Conservation (phyloP, 2,797 vertebrate species). For the Danio kyathit region DNA sequence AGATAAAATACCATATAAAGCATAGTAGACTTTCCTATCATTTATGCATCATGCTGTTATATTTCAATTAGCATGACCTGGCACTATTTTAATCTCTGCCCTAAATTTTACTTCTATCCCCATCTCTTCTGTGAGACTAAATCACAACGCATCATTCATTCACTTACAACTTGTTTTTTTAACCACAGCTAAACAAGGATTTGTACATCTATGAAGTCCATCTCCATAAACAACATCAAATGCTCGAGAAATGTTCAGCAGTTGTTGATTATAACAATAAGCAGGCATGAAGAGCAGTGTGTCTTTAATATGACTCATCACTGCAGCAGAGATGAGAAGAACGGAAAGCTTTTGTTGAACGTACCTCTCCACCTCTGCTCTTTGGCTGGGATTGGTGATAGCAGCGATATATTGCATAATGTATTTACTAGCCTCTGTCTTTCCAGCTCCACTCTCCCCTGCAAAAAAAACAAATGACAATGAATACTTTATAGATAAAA, state of each 20-base stretch:
- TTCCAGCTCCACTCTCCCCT: slow-evolving; percentile 98
- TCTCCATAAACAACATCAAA: slow-evolving; percentile 3
- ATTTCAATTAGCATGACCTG: slow-evolving; percentile 15
- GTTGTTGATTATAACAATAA: slow-evolving; percentile 16
- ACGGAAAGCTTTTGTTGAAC: slow-evolving; percentile 26
- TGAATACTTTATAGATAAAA: neutral
- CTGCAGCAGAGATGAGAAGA: slow-evolving; percentile 12
- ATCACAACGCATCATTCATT: slow-evolving; percentile 27
- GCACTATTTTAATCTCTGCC: slow-evolving; percentile 38
- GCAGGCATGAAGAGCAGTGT: neutral
- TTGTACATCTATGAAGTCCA: neutral
- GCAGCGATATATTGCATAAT: slow-evolving; percentile 99
- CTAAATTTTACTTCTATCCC: slow-evolving; percentile 43
- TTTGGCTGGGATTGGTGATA: slow-evolving; percentile 97
- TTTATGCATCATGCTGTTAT: slow-evolving; percentile 17
- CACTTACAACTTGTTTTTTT: neutral
- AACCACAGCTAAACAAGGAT: slow-evolving; percentile 2
- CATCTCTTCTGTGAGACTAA: neutral
- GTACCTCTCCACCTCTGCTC: slow-evolving; percentile 97
- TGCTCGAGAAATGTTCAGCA: neutral
- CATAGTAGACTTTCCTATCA: slow-evolving; percentile 11
- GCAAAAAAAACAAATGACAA: slow-evolving; percentile 55
- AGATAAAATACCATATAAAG: neutral
- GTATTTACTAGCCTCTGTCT: slow-evolving; percentile 98
- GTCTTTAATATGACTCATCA: slow-evolving; percentile 15